Evolutionary conservation across 2,888 invertebrate genomes (phyloP).

Genomic region (Pycnomerus fuliginosus): DNA sequence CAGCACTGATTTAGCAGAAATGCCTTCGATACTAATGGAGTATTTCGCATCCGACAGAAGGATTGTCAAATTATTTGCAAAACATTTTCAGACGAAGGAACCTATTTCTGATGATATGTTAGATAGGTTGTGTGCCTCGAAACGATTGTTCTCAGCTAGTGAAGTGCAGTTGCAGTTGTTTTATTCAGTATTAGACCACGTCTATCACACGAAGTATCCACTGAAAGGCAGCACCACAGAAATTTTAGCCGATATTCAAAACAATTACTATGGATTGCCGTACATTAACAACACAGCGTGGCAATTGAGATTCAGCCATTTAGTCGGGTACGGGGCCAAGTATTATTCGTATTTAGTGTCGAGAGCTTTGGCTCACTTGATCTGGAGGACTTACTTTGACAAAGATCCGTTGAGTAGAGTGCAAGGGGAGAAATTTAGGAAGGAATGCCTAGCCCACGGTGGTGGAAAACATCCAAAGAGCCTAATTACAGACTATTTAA

Average conservation of each 20-base stretch:
- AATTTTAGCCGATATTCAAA: conserved; percentile 73
- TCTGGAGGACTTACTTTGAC: conserved; percentile 88
- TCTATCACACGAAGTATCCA: conserved; percentile 72
- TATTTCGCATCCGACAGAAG: conserved; percentile 90
- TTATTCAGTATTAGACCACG: conserved; percentile 82
- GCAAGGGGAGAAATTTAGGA: conserved; percentile 78
- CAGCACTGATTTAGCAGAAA: conserved; percentile 97
- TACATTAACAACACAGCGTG: conserved; percentile 91
- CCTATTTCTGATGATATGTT: conserved; percentile 79
- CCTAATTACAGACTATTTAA: conserved; percentile 77
- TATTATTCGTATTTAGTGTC: conserved; percentile 98
- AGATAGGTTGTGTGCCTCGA: conserved; percentile 78
- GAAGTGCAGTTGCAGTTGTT: conserved; percentile 67
- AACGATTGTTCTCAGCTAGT: conserved; percentile 84
- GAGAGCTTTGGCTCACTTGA: conserved; percentile 86
- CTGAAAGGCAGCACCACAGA: conserved; percentile 64
- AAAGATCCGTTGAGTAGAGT: conserved; percentile 71
- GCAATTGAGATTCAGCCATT: conserved; percentile 94
- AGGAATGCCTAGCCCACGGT: conserved; percentile 79
- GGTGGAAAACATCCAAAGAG: conserved; percentile 81
- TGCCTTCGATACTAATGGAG: conserved; percentile 98
- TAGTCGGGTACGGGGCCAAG: conserved; percentile 97
- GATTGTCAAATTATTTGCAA: conserved; percentile 81
- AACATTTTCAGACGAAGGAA: conserved; percentile 87
- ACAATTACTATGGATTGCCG: conserved; percentile 81